Conservation (phyloP, 2,797 vertebrate genomes). For the Tragopan temminckii region DNA sequence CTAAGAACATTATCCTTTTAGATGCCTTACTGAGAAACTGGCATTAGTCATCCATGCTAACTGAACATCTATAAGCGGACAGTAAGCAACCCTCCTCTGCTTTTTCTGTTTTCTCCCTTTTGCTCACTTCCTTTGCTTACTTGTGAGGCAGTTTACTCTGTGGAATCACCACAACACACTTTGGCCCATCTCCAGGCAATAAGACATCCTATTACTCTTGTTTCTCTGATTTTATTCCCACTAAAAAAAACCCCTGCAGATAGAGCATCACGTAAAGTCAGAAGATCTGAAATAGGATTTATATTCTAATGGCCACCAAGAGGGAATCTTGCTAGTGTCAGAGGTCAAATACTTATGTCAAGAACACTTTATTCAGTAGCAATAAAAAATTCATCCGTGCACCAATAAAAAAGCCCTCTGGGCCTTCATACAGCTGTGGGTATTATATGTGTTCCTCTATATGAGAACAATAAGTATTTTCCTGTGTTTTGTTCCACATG, state of each 20-base stretch:
- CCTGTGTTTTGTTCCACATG: constrained; percentile 52
- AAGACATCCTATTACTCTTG: background rate
- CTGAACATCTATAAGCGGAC: background rate
- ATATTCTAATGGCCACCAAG: constrained; percentile 52
- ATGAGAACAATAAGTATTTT: constrained; percentile 59
- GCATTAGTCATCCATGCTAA: background rate
- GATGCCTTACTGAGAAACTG: background rate
- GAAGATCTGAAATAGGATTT: constrained; percentile 37
- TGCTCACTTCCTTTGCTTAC: background rate
- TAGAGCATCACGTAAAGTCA: background rate
- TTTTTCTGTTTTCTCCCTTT: background rate
- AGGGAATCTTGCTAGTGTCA: constrained; percentile 55
- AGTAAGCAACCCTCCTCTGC: background rate
- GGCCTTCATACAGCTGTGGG: background rate
- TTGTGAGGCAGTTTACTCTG: background rate
- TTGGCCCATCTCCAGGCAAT: background rate
- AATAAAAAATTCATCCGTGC: constrained; percentile 62
- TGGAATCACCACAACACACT: background rate
- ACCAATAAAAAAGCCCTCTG: constrained; percentile 51
- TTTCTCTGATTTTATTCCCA: constrained; percentile 19
- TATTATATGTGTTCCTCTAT: constrained; percentile 48
- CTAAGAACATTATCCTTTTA: background rate
- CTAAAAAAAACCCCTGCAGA: background rate
- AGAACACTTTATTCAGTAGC: constrained; percentile 73
- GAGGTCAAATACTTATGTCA: constrained; percentile 69